phyloP scores from a whole-genome alignment of 2,797 vertebrate species.

The Falco columbarius region DNA sequence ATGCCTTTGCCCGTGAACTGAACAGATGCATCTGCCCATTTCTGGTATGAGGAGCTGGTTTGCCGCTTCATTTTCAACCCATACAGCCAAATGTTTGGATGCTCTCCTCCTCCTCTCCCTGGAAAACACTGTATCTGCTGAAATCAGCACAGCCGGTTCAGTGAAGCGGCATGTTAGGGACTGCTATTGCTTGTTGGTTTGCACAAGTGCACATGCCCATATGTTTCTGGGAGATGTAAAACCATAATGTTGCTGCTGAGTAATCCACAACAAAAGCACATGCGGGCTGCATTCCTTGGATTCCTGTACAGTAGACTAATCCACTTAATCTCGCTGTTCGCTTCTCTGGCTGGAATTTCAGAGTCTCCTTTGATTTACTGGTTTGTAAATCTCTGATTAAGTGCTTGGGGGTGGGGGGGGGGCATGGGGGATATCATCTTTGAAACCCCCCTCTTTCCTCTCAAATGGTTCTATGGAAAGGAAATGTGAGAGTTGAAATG shows the following conservation, averaged over 20 bases:
- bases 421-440: not conserved
- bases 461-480: constrained; percentile 45
- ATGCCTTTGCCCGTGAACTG: not conserved
- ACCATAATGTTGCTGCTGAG: constrained; percentile 72
- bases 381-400: constrained; percentile 77
- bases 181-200: constrained; percentile 59
- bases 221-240: constrained; percentile 74
- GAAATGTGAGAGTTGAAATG: constrained; percentile 48
- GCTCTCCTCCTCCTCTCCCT: not conserved
- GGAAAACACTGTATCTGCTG: constrained; percentile 4
- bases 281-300: constrained; percentile 72
- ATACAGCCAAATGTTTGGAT: not conserved
- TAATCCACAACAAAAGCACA: constrained; percentile 80
- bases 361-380: constrained; percentile 77
- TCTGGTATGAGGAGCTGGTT: not conserved
- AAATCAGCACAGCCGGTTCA: not conserved
- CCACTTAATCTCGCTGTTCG: constrained; percentile 76
- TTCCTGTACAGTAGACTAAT: constrained; percentile 83
- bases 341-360: constrained; percentile 76
- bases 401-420: not conserved
- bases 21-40: not conserved
- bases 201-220: constrained; percentile 66
- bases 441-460: not conserved
- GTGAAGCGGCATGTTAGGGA: not conserved
- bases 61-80: not conserved